Percentiles rank a stretch among this genome's conserved stretches.
These are phyloP conservation scores for Agelas oroides DNA, from an alignment of 37 sponge, comb jelly and placozoan genomes.

Conservation along the genomic window DNA sequence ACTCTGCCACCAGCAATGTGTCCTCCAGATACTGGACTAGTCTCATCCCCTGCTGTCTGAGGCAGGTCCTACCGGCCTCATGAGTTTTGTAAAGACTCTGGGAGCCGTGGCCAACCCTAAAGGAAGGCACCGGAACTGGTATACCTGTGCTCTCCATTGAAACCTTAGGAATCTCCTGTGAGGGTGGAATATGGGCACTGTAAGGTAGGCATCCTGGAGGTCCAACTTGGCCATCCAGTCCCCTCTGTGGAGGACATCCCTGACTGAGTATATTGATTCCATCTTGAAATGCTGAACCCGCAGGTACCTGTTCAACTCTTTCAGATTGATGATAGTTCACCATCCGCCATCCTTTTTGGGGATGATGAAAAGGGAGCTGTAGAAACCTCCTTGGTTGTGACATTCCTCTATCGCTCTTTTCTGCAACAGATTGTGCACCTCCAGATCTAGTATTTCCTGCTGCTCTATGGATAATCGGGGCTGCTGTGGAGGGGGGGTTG, in stretches of 20 bases:
- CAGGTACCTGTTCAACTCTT: not conserved
- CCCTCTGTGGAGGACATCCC: not conserved
- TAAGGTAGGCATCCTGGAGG: conserved; percentile 27
- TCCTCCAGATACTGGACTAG: conserved; percentile 34
- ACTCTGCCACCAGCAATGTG: conserved; percentile 15
- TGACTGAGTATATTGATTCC: not conserved
- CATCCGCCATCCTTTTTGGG: conserved; percentile 34
- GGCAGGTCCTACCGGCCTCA: conserved; percentile 6
- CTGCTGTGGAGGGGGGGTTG: too few relatives aligned
- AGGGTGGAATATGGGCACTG: not conserved
- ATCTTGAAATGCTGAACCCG: conserved; percentile 3
- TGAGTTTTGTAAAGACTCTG: conserved; percentile 27
- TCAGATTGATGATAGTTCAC: conserved; percentile 2
- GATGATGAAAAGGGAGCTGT: conserved; percentile 15
- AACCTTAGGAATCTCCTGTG: conserved; percentile 2
- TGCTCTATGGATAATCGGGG: too few relatives aligned
- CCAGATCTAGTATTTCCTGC: too few relatives aligned
- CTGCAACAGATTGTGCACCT: too few relatives aligned
- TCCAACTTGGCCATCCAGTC: conserved; percentile 14
- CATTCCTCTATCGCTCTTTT: too few relatives aligned
- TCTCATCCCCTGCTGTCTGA: conserved; percentile 22
- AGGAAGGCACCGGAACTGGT: conserved; percentile 9
- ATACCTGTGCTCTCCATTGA: not conserved
- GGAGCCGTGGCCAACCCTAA: conserved; percentile 42
- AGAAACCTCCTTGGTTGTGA: not conserved